Percentiles rank a stretch among this genome's conserved stretches.
phyloP scores from a whole-genome alignment of 2,797 vertebrate genomes.

The Ptychobarbus kaznakovi region DNA sequence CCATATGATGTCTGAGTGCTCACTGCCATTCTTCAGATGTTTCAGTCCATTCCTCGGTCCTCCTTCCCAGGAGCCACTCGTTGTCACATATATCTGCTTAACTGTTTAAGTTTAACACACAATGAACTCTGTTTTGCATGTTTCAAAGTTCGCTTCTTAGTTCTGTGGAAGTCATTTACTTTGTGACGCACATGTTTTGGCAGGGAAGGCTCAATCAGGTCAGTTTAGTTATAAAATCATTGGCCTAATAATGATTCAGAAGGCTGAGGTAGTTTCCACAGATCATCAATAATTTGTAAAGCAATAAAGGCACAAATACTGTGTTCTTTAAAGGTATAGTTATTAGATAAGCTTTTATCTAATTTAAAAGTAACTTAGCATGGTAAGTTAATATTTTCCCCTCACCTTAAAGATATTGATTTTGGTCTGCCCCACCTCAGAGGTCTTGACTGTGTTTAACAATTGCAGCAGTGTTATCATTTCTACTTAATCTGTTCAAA shows the following conservation, averaged over 20 bases:
- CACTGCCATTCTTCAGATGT: constrained; percentile 30
- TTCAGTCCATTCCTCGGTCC: constrained; percentile 7
- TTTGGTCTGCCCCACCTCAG: neutral
- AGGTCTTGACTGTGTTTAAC: neutral
- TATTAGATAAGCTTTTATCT: neutral
- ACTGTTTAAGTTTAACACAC: neutral
- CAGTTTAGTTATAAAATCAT: neutral
- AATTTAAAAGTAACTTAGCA: neutral
- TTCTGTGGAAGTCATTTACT: constrained; percentile 37
- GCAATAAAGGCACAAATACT: neutral
- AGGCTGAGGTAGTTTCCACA: neutral
- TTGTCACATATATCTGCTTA: neutral
- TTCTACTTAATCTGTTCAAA: too few species aligned
- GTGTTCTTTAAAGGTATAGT: neutral
- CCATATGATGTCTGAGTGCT: neutral
- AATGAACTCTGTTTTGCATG: neutral
- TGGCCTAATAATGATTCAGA: neutral
- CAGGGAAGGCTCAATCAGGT: neutral
- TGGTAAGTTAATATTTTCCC: neutral
- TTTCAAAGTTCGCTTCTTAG: constrained; percentile 45
- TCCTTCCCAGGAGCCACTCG: neutral
- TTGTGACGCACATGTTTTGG: neutral
- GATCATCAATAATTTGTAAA: neutral
- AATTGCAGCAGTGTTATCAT: neutral
- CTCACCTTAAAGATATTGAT: neutral